Base-by-base conservation (phyloP, 2,113 vertebrate genomes). In the Condylura cristata region DNA sequence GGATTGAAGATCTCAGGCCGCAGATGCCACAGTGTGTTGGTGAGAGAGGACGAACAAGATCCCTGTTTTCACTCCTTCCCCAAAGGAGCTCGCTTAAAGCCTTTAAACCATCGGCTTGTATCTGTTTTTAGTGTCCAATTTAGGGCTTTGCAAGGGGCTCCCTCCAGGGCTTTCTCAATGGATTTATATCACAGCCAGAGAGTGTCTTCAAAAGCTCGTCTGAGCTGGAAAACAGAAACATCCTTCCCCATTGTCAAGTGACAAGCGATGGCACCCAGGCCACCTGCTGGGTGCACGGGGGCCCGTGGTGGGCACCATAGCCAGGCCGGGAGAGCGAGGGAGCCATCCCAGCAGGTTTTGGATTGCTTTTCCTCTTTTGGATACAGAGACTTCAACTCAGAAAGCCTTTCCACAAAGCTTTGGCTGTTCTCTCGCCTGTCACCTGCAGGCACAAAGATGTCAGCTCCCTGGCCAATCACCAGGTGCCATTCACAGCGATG, bases 91-190 rank as follows among this genome's bases (percentile, higher is more conserved):
- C 96, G 84, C 22, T 51, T 53, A 97, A 98, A 98, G 98, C 97
- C 97, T 95, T 98, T 97, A 98, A 98, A 97, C 96, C 94, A 96
- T 81, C 56, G n/a, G 97, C 96, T 98, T 98, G 97, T 98, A 97
- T 98, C 98, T 98, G 97, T 98, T 98, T 98, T 98, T 97, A 98
- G 94, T 98, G 95, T 82, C 94, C 97, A 98, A 98, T 98, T 98
- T 98, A 97, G 96, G 97, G 97, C 97, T 98, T 98, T 98, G 78
- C 74, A 71, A 82, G 93, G 93, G 94, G 92, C 97, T 97, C 93
- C 80, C 63, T 90, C 95, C 63, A 74, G 90, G 89, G 92, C 96
- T 97, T 96, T 97, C 97, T 97, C 96, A 94, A 97, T 83, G 96
- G 97, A 98, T 98, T 98, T 98, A 91, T 95, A 96, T 95, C 95